phyloP scores from a whole-genome alignment of 2,113 vertebrate genomes.

The Tinamus guttatus region DNA sequence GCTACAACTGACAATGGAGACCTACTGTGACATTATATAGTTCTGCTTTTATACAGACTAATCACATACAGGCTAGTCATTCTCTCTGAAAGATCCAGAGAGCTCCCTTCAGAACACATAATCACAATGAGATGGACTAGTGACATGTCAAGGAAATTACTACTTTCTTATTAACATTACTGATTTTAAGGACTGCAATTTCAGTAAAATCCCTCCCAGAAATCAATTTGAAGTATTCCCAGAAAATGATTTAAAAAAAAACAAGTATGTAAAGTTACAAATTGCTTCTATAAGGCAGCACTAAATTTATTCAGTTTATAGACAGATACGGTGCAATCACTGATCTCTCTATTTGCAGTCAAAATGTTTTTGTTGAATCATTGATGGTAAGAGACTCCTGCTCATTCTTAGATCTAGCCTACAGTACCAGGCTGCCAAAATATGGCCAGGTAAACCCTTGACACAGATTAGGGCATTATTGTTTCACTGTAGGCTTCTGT shows the following conservation, averaged over 20 bases:
- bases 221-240: background rate
- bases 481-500: background rate
- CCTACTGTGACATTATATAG: background rate
- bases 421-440: background rate
- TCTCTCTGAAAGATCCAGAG: background rate
- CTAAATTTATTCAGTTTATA: background rate
- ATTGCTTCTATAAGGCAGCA: background rate
- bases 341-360: background rate
- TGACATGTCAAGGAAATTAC: background rate
- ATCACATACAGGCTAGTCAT: background rate
- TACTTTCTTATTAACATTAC: background rate
- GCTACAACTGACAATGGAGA: background rate
- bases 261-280: background rate
- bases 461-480: background rate
- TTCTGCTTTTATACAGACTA: background rate
- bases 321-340: background rate
- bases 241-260: background rate
- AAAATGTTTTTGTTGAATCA: background rate
- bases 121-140: background rate
- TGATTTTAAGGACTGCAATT: no score
- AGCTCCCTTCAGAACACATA: background rate
- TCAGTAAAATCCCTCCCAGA: no score
- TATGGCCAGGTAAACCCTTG: background rate
- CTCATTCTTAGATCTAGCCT: background rate
- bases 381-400: background rate